Conservation (phyloP, 2,797 vertebrate genomes). For the Tapirus indicus region DNA sequence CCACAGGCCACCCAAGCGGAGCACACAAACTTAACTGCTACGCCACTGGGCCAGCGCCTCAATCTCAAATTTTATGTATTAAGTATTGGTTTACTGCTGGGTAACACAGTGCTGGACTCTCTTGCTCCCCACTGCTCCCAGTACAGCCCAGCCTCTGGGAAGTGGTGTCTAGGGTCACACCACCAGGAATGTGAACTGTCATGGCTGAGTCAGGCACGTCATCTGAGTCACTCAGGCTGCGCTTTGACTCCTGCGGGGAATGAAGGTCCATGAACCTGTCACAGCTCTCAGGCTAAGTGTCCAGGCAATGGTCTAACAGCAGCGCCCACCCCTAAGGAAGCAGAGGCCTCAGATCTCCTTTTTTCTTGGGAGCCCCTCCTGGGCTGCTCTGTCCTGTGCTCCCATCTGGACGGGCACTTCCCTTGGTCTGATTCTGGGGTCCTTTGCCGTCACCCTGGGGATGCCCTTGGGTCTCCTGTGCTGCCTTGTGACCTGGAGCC, state of each 20-base stretch:
- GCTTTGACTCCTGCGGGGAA: neutral
- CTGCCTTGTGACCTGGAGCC: neutral
- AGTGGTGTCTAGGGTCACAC: neutral
- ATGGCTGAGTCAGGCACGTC: neutral
- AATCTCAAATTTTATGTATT: neutral
- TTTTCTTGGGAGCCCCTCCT: neutral
- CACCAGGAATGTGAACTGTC: neutral
- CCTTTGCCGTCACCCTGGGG: neutral
- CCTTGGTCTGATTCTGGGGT: neutral
- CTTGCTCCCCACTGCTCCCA: neutral
- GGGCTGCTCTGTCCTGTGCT: neutral
- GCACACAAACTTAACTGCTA: no score
- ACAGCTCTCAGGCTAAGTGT: neutral
- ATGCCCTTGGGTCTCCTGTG: neutral
- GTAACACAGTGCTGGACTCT: neutral
- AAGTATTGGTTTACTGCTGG: no score
- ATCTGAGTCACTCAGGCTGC: no score
- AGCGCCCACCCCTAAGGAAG: neutral
- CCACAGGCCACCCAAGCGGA: no score
- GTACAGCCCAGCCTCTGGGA: neutral
- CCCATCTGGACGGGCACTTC: neutral
- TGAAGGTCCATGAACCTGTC: neutral
- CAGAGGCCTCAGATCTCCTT: no score
- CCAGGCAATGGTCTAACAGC: neutral
- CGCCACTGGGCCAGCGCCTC: no score